Conservation (phyloP, 2,113 vertebrate genomes). For the Morone chrysops region DNA sequence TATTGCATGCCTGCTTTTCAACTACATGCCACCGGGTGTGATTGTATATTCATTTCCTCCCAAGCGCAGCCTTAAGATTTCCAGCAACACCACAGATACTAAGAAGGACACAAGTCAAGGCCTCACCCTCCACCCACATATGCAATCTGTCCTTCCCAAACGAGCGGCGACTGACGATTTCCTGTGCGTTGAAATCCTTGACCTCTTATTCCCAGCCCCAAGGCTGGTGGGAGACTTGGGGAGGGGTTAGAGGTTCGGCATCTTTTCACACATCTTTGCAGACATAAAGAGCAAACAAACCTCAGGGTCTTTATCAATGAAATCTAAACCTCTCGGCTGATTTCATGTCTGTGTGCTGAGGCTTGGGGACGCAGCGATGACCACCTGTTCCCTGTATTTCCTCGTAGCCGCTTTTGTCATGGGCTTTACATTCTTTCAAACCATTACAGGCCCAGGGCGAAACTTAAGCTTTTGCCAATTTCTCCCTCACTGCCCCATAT, state of each 20-base stretch:
- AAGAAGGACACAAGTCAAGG: constrained; percentile 60
- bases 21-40: constrained; percentile 5
- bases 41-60: constrained; percentile 50
- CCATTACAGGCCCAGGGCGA: constrained; percentile 69
- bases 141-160: constrained; percentile 66
- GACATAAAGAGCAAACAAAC: constrained; percentile 82
- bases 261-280: constrained; percentile 82
- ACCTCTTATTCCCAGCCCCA: constrained; percentile 43
- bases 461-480: constrained; percentile 80
- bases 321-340: constrained; percentile 81
- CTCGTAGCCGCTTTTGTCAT: constrained; percentile 71
- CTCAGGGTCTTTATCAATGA: constrained; percentile 79
- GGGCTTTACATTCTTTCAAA: constrained; percentile 79
- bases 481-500: constrained; percentile 63
- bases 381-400: constrained; percentile 82
- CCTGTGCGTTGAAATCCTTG: constrained; percentile 59
- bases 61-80: constrained; percentile 39
- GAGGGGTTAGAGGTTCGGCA: constrained; percentile 71
- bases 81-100: constrained; percentile 19
- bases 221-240: constrained; percentile 51
- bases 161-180: constrained; percentile 65
- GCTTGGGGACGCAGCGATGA: constrained; percentile 69
- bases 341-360: constrained; percentile 72
- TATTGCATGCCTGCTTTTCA: constrained; percentile 17
- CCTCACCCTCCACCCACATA: constrained; percentile 49